These are phyloP conservation scores for Crossaster papposus DNA, from an alignment of 53 echinoderm and acorn worm genomes.

Conservation along the genomic window DNA sequence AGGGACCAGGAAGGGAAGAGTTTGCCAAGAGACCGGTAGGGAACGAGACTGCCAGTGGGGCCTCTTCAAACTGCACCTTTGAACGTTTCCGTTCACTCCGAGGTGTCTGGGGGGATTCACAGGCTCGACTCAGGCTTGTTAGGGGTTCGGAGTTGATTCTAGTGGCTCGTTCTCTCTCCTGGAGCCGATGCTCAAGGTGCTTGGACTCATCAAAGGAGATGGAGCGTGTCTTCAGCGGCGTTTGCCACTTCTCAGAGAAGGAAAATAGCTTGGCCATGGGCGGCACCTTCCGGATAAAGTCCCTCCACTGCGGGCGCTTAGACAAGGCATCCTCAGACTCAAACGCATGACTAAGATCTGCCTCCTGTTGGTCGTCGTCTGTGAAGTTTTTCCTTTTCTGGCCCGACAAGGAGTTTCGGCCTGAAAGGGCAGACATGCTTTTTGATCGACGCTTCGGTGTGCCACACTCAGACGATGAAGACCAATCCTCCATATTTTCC, in stretches of 20 bases:
- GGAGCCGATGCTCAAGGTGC: constrained; percentile 21
- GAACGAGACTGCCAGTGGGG: constrained; percentile 25
- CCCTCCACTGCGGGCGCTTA: constrained; percentile 1
- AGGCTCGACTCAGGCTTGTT: not conserved
- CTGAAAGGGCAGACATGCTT: constrained; percentile 20
- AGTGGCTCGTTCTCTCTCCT: constrained; percentile 10
- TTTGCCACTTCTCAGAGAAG: constrained; percentile 43
- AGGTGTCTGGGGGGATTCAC: not conserved
- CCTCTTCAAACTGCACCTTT: constrained; percentile 30
- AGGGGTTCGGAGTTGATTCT: not conserved
- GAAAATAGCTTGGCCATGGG: constrained; percentile 54
- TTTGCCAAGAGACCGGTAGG: no score
- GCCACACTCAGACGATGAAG: constrained; percentile 13
- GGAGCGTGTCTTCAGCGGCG: constrained; percentile 44
- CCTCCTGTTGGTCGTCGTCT: not conserved
- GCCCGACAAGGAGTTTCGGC: constrained; percentile 36
- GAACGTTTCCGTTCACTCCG: constrained; percentile 29
- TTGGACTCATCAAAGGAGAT: constrained; percentile 39
- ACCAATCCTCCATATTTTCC: not conserved
- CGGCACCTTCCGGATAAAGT: constrained; percentile 28
- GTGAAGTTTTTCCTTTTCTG: constrained; percentile 44
- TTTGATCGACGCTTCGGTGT: constrained; percentile 39
- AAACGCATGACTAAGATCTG: not conserved
- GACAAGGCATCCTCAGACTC: not conserved
- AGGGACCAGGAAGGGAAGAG: no score